Conservation (phyloP, 2,113 vertebrate genomes). For the Pholis gunnellus region DNA sequence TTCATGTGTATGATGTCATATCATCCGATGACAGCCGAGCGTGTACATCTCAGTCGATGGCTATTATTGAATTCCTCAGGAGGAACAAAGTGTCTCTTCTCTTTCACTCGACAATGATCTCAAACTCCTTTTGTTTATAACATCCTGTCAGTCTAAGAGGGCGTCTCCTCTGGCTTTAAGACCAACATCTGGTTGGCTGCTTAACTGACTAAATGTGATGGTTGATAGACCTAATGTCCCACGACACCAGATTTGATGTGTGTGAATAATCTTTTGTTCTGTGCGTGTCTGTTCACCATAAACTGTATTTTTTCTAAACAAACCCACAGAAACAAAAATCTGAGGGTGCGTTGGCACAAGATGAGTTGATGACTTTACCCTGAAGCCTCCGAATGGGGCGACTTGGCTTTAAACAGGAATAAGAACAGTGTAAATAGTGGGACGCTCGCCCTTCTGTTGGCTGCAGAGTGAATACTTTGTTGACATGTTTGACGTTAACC, state of each 20-base stretch:
- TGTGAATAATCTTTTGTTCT: neutral
- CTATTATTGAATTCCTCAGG: neutral
- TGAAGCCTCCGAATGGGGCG: neutral
- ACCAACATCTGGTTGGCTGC: slow-evolving; percentile 12
- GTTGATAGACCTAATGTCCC: neutral
- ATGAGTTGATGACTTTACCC: slow-evolving; percentile 1
- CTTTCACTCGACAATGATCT: slow-evolving; percentile 1
- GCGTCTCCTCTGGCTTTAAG: slow-evolving; percentile 6
- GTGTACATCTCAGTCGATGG: neutral
- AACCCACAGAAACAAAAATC: slow-evolving; percentile 6
- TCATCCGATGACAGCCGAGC: neutral
- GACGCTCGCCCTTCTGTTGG: neutral
- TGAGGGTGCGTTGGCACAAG: slow-evolving; percentile 23
- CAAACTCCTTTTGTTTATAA: slow-evolving; percentile 27
- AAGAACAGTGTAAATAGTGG: neutral
- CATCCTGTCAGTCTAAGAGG: slow-evolving; percentile 22
- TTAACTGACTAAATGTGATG: neutral
- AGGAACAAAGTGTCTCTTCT: neutral
- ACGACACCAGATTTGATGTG: neutral
- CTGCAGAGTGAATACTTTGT: slow-evolving; percentile 8
- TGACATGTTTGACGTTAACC: neutral
- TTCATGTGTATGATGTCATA: neutral
- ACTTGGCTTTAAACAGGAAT: neutral
- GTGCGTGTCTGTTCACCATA: slow-evolving; percentile 1
- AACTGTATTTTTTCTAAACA: neutral